phyloP scores from a whole-genome alignment of 2,113 vertebrate genomes.

The Ifrita kowaldi region DNA sequence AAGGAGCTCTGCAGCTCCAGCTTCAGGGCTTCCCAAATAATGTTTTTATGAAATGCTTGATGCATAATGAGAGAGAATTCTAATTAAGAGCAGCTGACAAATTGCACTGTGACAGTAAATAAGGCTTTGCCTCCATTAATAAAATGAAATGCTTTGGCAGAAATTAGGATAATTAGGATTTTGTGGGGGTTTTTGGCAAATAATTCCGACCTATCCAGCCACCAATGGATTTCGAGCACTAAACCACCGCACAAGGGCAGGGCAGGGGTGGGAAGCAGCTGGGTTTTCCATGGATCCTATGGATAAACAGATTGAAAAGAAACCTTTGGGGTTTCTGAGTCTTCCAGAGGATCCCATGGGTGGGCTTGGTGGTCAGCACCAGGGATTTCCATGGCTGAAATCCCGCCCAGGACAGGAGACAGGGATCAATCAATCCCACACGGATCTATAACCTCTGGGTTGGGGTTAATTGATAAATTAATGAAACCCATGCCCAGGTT shows the following conservation, averaged over 20 bases:
- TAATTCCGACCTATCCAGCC: not conserved
- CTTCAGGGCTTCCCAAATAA: not conserved
- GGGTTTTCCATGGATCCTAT: not conserved
- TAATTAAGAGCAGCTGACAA: slow-evolving; percentile 36
- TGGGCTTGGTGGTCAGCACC: not conserved
- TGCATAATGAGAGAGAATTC: not conserved
- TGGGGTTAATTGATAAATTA: not conserved
- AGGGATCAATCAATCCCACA: not conserved
- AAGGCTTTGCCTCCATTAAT: not conserved
- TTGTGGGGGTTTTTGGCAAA: not conserved
- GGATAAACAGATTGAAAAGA: not conserved
- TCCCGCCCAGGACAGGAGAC: not conserved
- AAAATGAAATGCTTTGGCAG: not conserved
- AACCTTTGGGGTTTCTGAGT: not conserved
- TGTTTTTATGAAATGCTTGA: not conserved
- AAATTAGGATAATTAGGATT: not conserved
- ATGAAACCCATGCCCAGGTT: not conserved
- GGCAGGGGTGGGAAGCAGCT: not conserved
- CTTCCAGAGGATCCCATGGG: not conserved
- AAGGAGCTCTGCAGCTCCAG: not conserved
- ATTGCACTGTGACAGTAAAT: not conserved
- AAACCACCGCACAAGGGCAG: rapidly evolving
- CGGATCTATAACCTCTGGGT: rapidly evolving
- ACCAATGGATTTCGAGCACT: not conserved
- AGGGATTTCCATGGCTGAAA: not conserved